Evolutionary conservation across 2,113 vertebrate genomes (phyloP).

Genomic region (Leptodactylus fuscus): DNA sequence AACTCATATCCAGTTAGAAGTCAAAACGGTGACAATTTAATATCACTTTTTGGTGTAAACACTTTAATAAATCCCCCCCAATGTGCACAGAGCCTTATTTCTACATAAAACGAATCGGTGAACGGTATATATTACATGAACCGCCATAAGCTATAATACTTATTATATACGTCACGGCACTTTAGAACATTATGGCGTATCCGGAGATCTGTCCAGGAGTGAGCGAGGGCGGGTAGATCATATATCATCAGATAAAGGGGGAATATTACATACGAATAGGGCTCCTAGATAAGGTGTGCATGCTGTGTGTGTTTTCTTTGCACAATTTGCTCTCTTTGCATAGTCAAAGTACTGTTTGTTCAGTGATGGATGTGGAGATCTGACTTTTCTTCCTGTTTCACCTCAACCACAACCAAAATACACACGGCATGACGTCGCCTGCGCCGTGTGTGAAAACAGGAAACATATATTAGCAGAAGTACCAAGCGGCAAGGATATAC

Average conservation of each 20-base stretch:
- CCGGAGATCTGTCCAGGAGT: not conserved
- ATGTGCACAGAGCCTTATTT: too few species aligned
- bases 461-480: constrained; percentile 17
- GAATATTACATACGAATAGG: constrained; percentile 21
- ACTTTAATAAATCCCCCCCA: too few species aligned
- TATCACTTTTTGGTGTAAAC: too few species aligned
- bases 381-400: constrained; percentile 55
- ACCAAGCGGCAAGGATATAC: not conserved
- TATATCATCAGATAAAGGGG: not conserved
- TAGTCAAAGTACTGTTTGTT: constrained; percentile 44
- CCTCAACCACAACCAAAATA: constrained; percentile 49
- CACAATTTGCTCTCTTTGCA: constrained; percentile 20
- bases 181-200: not conserved
- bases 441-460: constrained; percentile 44
- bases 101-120: too few species aligned
- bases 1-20: too few species aligned
- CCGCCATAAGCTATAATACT: too few species aligned
- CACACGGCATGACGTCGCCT: constrained; percentile 25
- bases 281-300: not conserved
- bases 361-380: constrained; percentile 43
- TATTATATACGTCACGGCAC: too few species aligned
- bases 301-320: constrained; percentile 25
- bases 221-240: not conserved
- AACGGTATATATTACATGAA: too few species aligned
- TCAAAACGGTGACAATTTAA: too few species aligned